phyloP scores from a whole-genome alignment of 2,113 vertebrate species.

The Octodon degus region DNA sequence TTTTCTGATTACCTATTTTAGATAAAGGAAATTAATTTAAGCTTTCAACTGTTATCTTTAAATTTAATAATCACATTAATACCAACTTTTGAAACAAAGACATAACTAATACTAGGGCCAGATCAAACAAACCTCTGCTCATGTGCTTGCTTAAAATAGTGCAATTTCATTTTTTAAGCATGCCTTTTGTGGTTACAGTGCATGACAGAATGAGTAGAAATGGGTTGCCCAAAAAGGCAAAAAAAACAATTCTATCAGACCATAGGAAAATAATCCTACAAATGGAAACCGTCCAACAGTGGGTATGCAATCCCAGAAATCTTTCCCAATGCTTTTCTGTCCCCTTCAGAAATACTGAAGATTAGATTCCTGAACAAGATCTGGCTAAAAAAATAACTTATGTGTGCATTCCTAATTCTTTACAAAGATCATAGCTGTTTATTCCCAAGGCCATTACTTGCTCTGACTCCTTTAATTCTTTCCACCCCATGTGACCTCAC shows the following conservation, averaged over 20 bases:
- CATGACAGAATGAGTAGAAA: conserved; percentile 6
- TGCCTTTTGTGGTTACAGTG: conserved; percentile 16
- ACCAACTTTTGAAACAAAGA: conserved; percentile 19
- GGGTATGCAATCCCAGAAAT: conserved; percentile 41
- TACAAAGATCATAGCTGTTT: conserved; percentile 55
- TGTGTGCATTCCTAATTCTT: conserved; percentile 55
- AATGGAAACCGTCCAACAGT: background rate
- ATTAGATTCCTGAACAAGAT: conserved; percentile 62
- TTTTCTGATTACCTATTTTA: background rate
- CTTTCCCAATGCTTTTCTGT: conserved; percentile 1
- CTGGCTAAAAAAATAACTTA: conserved; percentile 5
- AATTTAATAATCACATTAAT: background rate
- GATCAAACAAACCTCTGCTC: conserved; percentile 3
- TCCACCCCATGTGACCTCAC: conserved; percentile 52
- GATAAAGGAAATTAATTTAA: conserved; percentile 11
- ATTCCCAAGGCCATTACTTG: conserved; percentile 51
- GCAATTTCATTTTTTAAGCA: conserved; percentile 43
- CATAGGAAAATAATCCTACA: conserved; percentile 41
- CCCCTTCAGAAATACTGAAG: background rate
- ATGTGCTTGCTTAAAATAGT: background rate
- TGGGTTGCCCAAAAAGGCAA: background rate
- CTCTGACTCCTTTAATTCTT: conserved; percentile 49
- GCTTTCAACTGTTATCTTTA: conserved; percentile 38
- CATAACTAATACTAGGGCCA: background rate
- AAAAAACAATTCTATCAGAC: conserved; percentile 27